Base-by-base conservation (phyloP, 2,888 invertebrate species). In the Napeogenes inachia region DNA sequence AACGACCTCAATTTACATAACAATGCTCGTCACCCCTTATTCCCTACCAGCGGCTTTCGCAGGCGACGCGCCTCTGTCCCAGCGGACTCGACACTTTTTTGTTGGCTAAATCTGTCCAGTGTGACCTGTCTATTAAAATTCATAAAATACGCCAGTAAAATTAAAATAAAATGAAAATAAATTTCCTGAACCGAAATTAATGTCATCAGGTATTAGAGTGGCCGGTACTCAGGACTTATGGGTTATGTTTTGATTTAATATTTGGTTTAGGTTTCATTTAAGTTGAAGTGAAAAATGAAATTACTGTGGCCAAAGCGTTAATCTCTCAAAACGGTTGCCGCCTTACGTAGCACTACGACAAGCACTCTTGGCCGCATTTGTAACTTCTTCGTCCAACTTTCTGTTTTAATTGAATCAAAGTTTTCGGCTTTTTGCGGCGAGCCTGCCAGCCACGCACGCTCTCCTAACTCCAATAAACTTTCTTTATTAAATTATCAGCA, bases 1-100 rank as follows among this genome's bases (percentile, higher is more conserved):
- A 89, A 90, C 89, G 89, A 89, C 89, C 88, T 87, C 87, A 87
- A 89, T 90, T 89, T 89, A 84, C 89, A 90, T 90, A 90, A 89
- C 89, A 90, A 89, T 89, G 85, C 87, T 89, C 84, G 85, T 87
- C 88, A 88, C 89, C 89, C 88, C 88, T 87, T 85, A 84, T 84
- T 83, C 85, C 83, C 87, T 78, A 83, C 85, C 82, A 82, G 84
- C 78, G 87, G 84, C 87, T 86, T 87, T 85, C 81, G 80, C 85
- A 84, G 87, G 84, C 84, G 78, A 77, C 79, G 73, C 77, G 75
- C 75, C 79, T 68, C 71, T 76, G 80, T 87, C 89, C 87, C 88
- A 81, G 75, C 76, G 88, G 88, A 85, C 84, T 76, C 75, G 75
- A 79, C 81, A 84, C 81, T 79, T 85, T 84, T 86, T 61, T 82